Percentiles rank a stretch among this genome's conserved stretches.
phyloP scores from a whole-genome alignment of 2,888 invertebrate genomes.

The Amblyteles armatorius region DNA sequence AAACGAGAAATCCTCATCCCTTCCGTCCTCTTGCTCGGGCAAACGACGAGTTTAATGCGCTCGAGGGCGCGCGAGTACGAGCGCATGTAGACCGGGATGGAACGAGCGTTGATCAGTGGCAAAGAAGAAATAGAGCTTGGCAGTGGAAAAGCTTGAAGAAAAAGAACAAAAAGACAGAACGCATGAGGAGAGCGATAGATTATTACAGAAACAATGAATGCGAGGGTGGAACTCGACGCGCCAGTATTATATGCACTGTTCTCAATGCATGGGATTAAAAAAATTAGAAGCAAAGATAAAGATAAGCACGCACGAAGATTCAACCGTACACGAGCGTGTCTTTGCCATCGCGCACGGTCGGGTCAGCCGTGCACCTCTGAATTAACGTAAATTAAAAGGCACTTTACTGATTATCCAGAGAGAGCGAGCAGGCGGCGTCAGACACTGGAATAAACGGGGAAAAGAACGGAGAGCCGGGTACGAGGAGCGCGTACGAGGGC shows the following conservation, averaged over 20 bases:
- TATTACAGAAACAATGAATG: neutral
- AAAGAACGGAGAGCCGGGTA: neutral
- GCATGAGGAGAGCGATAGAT: neutral
- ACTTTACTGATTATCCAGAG: slow-evolving; percentile 16
- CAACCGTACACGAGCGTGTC: neutral
- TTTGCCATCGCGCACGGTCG: neutral
- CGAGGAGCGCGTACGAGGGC: neutral
- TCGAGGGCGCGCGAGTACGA: slow-evolving; percentile 64
- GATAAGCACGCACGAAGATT: neutral
- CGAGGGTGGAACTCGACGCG: neutral
- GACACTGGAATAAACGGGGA: neutral
- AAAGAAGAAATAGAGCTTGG: neutral
- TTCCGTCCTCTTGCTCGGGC: slow-evolving; percentile 13
- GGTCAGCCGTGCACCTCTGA: neutral
- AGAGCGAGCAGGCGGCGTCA: neutral
- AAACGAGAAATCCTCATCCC: neutral
- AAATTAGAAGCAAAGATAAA: neutral
- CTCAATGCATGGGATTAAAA: neutral
- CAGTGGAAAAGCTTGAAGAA: neutral
- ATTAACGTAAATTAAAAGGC: neutral
- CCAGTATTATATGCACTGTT: slow-evolving; percentile 6
- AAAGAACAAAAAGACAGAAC: neutral
- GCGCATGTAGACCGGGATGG: slow-evolving; percentile 71
- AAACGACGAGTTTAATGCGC: slow-evolving; percentile 74
- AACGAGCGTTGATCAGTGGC: neutral